A percentile compares a stretch with the other conserved stretches of the same genome.
Conservation (phyloP, 2,113 vertebrate species). For the Oreochromis niloticus region DNA sequence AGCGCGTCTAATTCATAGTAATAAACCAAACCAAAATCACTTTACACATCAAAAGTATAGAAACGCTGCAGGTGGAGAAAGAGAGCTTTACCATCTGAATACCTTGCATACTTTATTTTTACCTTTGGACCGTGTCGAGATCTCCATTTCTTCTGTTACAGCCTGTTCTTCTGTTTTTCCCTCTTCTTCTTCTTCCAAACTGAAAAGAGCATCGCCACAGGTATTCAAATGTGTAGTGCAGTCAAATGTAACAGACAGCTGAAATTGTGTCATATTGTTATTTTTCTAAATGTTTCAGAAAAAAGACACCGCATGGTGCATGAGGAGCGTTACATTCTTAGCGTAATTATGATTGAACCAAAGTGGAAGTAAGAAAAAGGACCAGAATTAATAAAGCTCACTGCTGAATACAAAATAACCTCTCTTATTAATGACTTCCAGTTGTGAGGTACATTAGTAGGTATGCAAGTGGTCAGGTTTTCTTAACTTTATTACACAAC, state of each 20-base stretch:
- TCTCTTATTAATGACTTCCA: not conserved
- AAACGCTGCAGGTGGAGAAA: not conserved
- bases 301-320: fast-evolving
- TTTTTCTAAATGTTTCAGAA: not conserved
- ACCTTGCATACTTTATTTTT: conserved; percentile 27
- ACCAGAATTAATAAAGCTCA: not conserved
- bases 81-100: not conserved
- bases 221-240: not conserved
- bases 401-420: not conserved
- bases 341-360: not conserved
- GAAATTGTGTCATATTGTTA: not conserved
- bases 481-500: not conserved
- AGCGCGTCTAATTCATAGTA: not conserved
- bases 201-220: conserved; percentile 55
- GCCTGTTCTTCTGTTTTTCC: conserved; percentile 78
- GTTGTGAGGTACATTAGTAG: not conserved
- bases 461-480: not conserved
- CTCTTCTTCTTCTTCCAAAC: conserved; percentile 89
- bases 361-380: not conserved
- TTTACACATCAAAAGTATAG: not conserved
- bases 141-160: conserved; percentile 91
- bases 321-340: not conserved
- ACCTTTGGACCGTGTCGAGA: conserved; percentile 97
- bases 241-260: not conserved
- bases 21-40: not conserved